Conservation (phyloP, 2,797 vertebrate genomes). For the Anabacerthia variegaticeps region DNA sequence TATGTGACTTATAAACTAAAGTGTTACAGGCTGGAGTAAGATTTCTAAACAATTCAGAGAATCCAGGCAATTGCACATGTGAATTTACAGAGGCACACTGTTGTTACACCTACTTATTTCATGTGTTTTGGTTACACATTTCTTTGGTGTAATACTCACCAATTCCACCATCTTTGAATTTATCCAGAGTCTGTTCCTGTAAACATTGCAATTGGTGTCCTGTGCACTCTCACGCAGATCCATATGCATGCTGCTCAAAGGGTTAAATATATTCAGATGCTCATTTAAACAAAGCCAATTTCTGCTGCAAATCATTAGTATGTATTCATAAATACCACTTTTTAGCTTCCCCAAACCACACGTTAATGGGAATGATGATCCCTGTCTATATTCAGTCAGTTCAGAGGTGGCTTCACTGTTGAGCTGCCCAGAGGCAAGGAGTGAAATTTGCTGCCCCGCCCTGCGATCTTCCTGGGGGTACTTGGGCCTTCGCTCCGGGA, state of each 20-base stretch:
- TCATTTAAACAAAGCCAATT: neutral
- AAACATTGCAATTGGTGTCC: neutral
- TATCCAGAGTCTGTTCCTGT: neutral
- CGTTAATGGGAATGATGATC: neutral
- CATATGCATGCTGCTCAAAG: neutral
- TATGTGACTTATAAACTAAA: neutral
- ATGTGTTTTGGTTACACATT: neutral
- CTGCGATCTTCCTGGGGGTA: neutral
- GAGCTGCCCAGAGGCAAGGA: neutral
- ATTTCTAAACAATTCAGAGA: neutral
- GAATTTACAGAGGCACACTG: neutral
- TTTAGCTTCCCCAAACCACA: accelerated
- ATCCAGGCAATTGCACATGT: neutral
- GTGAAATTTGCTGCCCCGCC: neutral
- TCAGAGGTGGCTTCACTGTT: neutral
- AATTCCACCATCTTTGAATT: neutral
- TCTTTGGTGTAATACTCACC: neutral
- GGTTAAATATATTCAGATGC: neutral
- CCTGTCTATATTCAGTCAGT: neutral
- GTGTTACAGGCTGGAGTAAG: neutral
- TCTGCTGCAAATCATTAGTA: neutral
- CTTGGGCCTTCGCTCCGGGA: neutral
- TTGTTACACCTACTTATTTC: neutral
- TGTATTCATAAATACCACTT: accelerated
- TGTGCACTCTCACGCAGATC: neutral